phyloP scores from a whole-genome alignment of 2,113 vertebrate species.

The Tenebrosternarchus preto region DNA sequence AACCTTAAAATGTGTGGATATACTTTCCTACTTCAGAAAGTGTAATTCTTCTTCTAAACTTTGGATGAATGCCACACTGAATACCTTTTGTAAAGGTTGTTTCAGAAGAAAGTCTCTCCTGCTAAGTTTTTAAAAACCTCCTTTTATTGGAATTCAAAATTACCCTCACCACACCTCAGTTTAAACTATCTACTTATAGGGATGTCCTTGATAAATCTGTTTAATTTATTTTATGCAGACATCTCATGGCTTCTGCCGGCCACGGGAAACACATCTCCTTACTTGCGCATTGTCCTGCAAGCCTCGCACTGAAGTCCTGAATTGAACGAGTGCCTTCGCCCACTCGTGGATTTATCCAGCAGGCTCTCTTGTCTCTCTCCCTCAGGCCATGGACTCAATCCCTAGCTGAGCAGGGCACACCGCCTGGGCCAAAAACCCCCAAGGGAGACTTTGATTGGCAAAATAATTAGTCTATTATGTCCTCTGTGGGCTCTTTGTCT shows the following conservation, averaged over 20 bases:
- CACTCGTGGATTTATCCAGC: conserved; percentile 73
- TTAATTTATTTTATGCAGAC: conserved; percentile 69
- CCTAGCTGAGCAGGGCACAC: conserved; percentile 53
- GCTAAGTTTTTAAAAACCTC: conserved; percentile 32
- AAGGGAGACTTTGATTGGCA: conserved; percentile 75
- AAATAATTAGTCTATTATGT: conserved; percentile 75
- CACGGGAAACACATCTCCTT: conserved; percentile 31
- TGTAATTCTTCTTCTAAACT: conserved; percentile 3
- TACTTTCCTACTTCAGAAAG: background rate
- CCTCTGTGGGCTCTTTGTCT: conserved; percentile 72
- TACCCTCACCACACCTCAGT: conserved; percentile 55
- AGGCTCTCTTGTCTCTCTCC: conserved; percentile 55
- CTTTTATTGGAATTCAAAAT: conserved; percentile 33
- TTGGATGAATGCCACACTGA: conserved; percentile 2
- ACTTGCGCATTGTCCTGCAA: conserved; percentile 70
- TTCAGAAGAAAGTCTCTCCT: conserved; percentile 16
- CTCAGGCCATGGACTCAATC: conserved; percentile 54
- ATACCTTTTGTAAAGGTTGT: conserved; percentile 19
- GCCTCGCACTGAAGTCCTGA: conserved; percentile 69
- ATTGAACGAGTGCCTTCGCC: conserved; percentile 68
- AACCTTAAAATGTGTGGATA: background rate
- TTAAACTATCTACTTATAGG: conserved; percentile 58
- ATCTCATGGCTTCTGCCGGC: background rate
- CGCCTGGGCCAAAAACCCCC: conserved; percentile 60
- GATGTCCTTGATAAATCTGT: conserved; percentile 73